phyloP scores from a whole-genome alignment of 1,140 invertebrate genomes.

The Drosophila ficusphila region DNA sequence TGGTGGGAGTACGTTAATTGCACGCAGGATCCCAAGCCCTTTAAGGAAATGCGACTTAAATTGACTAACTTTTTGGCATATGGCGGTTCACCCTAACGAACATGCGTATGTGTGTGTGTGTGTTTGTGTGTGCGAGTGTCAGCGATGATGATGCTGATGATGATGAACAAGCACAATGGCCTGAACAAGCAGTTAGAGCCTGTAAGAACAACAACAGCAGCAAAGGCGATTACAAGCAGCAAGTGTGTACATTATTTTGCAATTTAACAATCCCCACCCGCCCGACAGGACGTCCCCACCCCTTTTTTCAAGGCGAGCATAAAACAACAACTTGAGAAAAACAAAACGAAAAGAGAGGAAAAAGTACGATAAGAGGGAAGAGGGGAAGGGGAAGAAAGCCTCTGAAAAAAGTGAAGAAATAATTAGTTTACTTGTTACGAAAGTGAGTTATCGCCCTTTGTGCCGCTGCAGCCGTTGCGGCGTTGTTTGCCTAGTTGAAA shows the following conservation, averaged over 20 bases:
- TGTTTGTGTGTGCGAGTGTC: slow-evolving; percentile 32
- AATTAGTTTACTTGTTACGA: slow-evolving; percentile 82
- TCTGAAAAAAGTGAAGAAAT: slow-evolving; percentile 74
- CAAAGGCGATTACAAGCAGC: slow-evolving; percentile 77
- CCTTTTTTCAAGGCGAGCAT: slow-evolving; percentile 47
- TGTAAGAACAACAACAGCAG: slow-evolving; percentile 65
- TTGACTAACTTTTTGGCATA: slow-evolving; percentile 21
- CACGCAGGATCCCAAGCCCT: slow-evolving; percentile 4
- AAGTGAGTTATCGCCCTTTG: slow-evolving; percentile 80
- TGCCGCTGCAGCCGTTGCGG: slow-evolving; percentile 46
- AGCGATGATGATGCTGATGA: slow-evolving; percentile 43
- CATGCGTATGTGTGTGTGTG: slow-evolving; percentile 8
- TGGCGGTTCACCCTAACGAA: slow-evolving; percentile 19
- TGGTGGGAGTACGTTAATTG: slow-evolving; percentile 17
- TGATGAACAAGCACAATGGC: slow-evolving; percentile 79
- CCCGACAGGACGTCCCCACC: slow-evolving; percentile 8
- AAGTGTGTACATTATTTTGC: slow-evolving; percentile 83
- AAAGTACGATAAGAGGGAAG: slow-evolving; percentile 1
- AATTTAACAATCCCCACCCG: slow-evolving; percentile 69
- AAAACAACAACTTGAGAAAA: slow-evolving; percentile 53
- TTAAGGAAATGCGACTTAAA: slow-evolving; percentile 25
- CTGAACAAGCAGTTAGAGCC: slow-evolving; percentile 77
- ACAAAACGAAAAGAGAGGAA: slow-evolving; percentile 25
- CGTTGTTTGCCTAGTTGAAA: slow-evolving; percentile 75
- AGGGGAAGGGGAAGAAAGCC: neutral